Evolutionary conservation across 2,888 invertebrate species (phyloP).

Genomic region (Drosophila cognata): DNA sequence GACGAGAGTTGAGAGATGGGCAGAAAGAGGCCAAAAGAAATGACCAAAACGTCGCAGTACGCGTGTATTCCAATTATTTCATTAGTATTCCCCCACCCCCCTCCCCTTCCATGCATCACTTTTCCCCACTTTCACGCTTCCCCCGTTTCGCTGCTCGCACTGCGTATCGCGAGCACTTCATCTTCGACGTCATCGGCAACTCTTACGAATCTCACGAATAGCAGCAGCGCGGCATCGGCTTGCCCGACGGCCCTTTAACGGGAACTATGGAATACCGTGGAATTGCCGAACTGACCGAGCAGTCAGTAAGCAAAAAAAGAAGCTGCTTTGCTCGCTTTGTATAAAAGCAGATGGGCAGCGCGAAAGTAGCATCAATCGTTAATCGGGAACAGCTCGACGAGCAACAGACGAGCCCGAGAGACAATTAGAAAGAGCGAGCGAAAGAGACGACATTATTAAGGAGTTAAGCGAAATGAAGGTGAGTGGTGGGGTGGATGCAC

Average conservation of each 20-base stretch:
- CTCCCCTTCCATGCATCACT: background rate
- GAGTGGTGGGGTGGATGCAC: conserved; percentile 26
- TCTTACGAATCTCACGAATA: conserved; percentile 22
- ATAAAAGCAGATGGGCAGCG: conserved; percentile 71
- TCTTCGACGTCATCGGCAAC: conserved; percentile 25
- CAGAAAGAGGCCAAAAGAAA: conserved; percentile 13
- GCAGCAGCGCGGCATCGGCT: conserved; percentile 9
- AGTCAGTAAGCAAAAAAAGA: background rate
- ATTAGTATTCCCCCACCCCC: conserved; percentile 7
- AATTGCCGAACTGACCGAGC: conserved; percentile 22
- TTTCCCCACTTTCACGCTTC: background rate
- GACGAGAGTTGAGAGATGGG: conserved; percentile 35
- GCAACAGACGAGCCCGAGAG: conserved; percentile 13
- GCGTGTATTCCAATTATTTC: conserved; percentile 33
- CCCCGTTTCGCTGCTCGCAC: conserved; percentile 1
- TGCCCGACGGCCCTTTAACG: conserved; percentile 60
- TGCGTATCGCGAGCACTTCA: conserved; percentile 33
- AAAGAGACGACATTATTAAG: conserved; percentile 23
- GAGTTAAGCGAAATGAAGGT: conserved; percentile 67
- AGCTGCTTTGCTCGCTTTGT: conserved; percentile 39
- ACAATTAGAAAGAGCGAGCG: background rate
- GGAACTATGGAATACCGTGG: conserved; percentile 32
- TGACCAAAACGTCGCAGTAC: conserved; percentile 17
- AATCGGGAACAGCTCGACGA: conserved; percentile 57
- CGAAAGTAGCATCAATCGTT: conserved; percentile 74